Conservation (phyloP, 2,113 vertebrate species). For the Panurus biarmicus region DNA sequence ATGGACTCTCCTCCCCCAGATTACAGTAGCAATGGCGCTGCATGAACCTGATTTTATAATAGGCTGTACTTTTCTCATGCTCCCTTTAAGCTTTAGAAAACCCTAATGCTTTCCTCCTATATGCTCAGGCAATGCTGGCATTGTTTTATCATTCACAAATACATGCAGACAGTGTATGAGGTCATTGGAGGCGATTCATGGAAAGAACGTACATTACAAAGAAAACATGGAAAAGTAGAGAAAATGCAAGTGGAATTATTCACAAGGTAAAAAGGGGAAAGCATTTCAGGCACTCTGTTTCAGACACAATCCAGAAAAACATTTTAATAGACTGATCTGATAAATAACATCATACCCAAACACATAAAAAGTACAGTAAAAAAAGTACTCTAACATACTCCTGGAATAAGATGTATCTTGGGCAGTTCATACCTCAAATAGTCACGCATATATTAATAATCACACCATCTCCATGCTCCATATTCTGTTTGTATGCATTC, state of each 20-base stretch:
- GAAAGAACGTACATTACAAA: not conserved
- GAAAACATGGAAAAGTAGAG: not conserved
- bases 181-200: not conserved
- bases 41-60: fast-evolving
- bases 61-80: not conserved
- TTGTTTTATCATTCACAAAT: not conserved
- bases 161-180: not conserved
- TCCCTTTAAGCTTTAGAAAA: not conserved
- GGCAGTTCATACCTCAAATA: not conserved
- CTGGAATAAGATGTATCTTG: not conserved
- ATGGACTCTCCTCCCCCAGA: not conserved
- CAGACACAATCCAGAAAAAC: not conserved
- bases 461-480: not conserved
- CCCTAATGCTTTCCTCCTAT: not conserved
- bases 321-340: not conserved
- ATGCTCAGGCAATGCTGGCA: not conserved
- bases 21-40: fast-evolving
- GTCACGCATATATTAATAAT: not conserved
- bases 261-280: not conserved
- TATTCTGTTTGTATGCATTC: not conserved
- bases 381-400: no score
- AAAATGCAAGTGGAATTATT: not conserved
- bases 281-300: not conserved
- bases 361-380: not conserved
- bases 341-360: not conserved